Evolutionary conservation across 2,888 invertebrate species (phyloP).

Genomic region (Coecobrya sp.): DNA sequence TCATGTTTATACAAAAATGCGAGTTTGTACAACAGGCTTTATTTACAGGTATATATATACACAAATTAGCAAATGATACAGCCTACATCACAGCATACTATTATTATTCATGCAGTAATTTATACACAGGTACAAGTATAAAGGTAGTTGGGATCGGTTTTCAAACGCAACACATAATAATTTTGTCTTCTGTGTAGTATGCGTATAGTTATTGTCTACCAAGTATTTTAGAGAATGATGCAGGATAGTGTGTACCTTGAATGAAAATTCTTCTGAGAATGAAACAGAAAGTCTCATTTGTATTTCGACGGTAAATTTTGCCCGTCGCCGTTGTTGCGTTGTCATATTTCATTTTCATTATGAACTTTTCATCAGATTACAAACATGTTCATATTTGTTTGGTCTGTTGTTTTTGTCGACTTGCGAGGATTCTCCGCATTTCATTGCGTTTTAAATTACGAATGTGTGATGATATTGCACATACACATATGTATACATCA

Average conservation of each 20-base stretch:
- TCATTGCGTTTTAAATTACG: background rate
- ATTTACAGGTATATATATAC: background rate
- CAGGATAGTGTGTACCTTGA: background rate
- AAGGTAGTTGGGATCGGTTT: constrained; percentile 3
- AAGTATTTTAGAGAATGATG: background rate
- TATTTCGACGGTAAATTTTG: constrained; percentile 7
- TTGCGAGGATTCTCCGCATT: background rate
- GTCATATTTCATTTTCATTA: constrained; percentile 52
- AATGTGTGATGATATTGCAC: background rate
- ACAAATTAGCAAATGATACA: background rate
- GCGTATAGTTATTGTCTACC: background rate
- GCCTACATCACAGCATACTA: background rate
- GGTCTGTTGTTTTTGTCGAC: background rate
- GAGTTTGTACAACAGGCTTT: background rate
- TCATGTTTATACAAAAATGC: background rate
- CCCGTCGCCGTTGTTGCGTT: background rate
- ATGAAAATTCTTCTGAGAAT: background rate
- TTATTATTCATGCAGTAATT: background rate
- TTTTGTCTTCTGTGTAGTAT: background rate
- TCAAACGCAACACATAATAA: background rate
- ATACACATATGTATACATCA: background rate
- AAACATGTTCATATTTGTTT: background rate
- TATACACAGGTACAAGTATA: background rate
- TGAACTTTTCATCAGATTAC: constrained; percentile 28
- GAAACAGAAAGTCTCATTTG: background rate